Conservation (phyloP, 2,888 invertebrate genomes). For the Catocala fraxini region DNA sequence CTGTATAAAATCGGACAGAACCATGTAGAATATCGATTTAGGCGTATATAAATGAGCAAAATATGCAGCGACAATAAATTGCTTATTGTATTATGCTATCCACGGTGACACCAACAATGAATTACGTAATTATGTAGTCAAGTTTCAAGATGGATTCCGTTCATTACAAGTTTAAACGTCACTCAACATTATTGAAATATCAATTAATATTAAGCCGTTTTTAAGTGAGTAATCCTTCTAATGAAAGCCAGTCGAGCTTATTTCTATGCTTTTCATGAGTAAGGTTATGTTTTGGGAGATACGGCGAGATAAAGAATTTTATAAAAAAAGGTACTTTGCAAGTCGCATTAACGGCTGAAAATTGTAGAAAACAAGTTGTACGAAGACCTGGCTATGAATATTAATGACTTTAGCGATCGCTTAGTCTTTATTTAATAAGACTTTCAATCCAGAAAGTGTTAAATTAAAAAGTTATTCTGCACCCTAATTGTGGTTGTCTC, state of each 20-base stretch:
- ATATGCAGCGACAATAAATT: conserved; percentile 10
- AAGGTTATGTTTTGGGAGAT: conserved; percentile 18
- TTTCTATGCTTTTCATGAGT: conserved; percentile 13
- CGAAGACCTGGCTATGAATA: conserved; percentile 37
- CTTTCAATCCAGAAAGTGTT: conserved; percentile 34
- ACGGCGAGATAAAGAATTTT: background rate
- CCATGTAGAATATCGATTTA: conserved; percentile 20
- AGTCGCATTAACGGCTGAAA: conserved; percentile 30
- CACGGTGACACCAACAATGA: conserved; percentile 10
- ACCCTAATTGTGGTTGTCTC: conserved; percentile 33
- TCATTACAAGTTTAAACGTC: conserved; percentile 2
- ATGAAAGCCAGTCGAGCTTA: conserved; percentile 29
- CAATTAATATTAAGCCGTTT: conserved; percentile 15
- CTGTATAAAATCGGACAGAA: conserved; percentile 5
- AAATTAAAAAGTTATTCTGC: conserved; percentile 38
- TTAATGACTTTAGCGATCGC: conserved; percentile 44
- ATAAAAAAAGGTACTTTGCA: conserved; percentile 30
- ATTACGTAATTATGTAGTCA: conserved; percentile 15
- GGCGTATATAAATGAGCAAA: conserved; percentile 20
- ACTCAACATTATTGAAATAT: conserved; percentile 25
- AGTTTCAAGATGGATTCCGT: conserved; percentile 6
- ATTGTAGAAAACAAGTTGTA: conserved; percentile 33
- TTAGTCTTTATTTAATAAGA: conserved; percentile 42
- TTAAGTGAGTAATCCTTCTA: conserved; percentile 19
- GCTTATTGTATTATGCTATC: conserved; percentile 6